These are phyloP conservation scores for Eucidaris tribuloides DNA, from an alignment of 35 echinoderm and acorn worm species.

Conservation along the genomic window DNA sequence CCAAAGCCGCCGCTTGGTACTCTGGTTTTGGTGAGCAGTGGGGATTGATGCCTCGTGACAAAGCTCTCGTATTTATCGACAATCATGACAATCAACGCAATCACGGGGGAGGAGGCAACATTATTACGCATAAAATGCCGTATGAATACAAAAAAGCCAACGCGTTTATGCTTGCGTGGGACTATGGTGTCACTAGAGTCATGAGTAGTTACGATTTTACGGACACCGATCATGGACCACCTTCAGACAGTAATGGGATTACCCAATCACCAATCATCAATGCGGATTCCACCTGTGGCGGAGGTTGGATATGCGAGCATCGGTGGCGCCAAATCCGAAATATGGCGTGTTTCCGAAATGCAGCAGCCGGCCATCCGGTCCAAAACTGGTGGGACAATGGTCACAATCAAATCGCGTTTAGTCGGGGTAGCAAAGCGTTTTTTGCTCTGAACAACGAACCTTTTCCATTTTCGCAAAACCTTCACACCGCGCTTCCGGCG, in stretches of 20 bases:
- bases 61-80: conserved; percentile 59
- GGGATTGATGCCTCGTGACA: conserved; percentile 40
- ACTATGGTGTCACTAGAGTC: conserved; percentile 48
- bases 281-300: not conserved
- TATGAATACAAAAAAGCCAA: conserved; percentile 65
- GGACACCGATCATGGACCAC: conserved; percentile 39
- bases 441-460: conserved; percentile 63
- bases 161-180: conserved; percentile 37
- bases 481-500: conserved; percentile 40
- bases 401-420: conserved; percentile 62
- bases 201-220: conserved; percentile 61
- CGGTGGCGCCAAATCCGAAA: conserved; percentile 63
- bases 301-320: conserved; percentile 74
- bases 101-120: conserved; percentile 36
- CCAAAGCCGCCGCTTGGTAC: conserved; percentile 2
- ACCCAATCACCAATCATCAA: conserved; percentile 39
- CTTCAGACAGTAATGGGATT: conserved; percentile 26
- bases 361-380: conserved; percentile 21
- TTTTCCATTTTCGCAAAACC: not conserved
- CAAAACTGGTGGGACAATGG: conserved; percentile 78
- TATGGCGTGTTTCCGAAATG: conserved; percentile 63
- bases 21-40: conserved; percentile 39
- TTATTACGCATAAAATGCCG: conserved; percentile 34
- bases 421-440: conserved; percentile 53
- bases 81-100: conserved; percentile 67